Evolutionary conservation across 1,140 invertebrate genomes (phyloP), one percentile per base, ranked within the genome.

Genomic region (Pseudomyrmex dendroicus): DNA sequence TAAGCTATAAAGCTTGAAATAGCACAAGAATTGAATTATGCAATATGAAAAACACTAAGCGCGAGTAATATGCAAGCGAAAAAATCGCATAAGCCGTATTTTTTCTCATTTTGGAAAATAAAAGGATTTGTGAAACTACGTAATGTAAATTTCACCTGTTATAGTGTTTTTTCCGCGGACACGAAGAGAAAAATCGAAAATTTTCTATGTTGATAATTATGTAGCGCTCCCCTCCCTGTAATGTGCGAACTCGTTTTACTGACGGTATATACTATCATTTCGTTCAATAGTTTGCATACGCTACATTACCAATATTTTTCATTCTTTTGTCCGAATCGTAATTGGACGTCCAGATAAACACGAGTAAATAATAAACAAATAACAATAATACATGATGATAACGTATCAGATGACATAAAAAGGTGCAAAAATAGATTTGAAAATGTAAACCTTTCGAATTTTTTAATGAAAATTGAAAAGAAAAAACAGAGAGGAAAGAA

Each of bases 21-120:
- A 78, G 54, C 52, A 8, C 64, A 78, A 70, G 48, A n/a, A 78
- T 70, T 78, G 64, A 68, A 78, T 78, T 78, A 78, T 59, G 59
- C 54, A 48, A 67, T 35, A 59, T 70, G 64, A 57, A 68, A 35
- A 68, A 54, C 48, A 63, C 15, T 7, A 50, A 52, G 48, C 22
- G 73, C 22, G 61, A 63, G 46, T 68, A 78, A 56, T 78, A 68
- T 48, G 63, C 2, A 2, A 59, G 44, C 44, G 54, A 12, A 59
- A 78, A 78, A 70, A 35, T 57, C 15, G 15, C 17, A 48, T 25
- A 48, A 78, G 54, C 54, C 12, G 52, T 78, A 76, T 68, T 77
- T 78, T 57, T 70, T 70, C 54, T 70, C 76, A 78, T 67, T 78
- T 80, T 57, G 20, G 12, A 15, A 61, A 80, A 70, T 70, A 80